These are phyloP conservation scores for Ichneumon xanthorius DNA, from an alignment of 2,888 invertebrate genomes.

Conservation along the genomic window DNA sequence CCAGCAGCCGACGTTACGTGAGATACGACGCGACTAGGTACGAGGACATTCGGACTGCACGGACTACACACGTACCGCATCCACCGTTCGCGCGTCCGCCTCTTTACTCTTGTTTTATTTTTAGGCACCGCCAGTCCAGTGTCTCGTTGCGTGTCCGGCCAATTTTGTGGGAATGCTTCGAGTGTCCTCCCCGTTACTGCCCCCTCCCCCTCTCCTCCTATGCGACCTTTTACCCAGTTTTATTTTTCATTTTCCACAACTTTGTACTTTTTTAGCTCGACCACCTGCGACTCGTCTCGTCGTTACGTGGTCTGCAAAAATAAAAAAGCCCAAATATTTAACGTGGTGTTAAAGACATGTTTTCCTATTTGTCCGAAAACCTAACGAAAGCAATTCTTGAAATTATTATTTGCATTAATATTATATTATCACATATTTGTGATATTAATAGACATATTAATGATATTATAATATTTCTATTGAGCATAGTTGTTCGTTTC, in stretches of 20 bases:
- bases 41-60: constrained; percentile 37
- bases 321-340: not conserved
- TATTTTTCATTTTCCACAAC: constrained; percentile 16
- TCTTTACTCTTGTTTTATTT: constrained; percentile 40
- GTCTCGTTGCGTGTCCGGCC: constrained; percentile 44
- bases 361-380: too few species aligned
- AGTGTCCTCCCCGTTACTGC: constrained; percentile 24
- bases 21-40: constrained; percentile 59
- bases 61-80: constrained; percentile 40
- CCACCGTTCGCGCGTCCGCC: constrained; percentile 27
- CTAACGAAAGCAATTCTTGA: too few species aligned
- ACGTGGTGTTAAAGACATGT: too few species aligned
- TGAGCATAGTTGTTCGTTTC: too few species aligned
- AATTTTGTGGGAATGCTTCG: constrained; percentile 48
- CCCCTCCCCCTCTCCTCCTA: constrained; percentile 8
- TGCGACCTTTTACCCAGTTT: constrained; percentile 1
- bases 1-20: constrained; percentile 58
- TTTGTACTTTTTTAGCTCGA: constrained; percentile 13
- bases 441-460: too few species aligned
- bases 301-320: not conserved
- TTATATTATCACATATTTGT: too few species aligned
- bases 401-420: too few species aligned
- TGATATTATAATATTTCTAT: too few species aligned
- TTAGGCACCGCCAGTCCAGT: constrained; percentile 29
- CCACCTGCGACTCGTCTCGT: constrained; percentile 31